Percentiles rank a stretch among this genome's conserved stretches.
phyloP scores from a whole-genome alignment of 2,113 vertebrate species.

The Kryptolebias marmoratus region DNA sequence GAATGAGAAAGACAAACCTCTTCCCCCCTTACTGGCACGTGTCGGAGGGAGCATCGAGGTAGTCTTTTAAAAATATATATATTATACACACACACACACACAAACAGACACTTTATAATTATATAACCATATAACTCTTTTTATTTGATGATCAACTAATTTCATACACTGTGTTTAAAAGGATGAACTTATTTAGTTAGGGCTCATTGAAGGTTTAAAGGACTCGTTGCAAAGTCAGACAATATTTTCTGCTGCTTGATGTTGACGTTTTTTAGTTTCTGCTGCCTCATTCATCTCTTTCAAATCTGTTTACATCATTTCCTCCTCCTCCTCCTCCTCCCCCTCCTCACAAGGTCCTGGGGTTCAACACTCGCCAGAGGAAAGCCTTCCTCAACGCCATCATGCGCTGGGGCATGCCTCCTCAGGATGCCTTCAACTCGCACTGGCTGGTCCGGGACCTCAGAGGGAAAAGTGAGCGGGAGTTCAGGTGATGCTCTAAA shows the following conservation, averaged over 20 bases:
- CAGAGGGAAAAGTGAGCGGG: constrained; percentile 95
- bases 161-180: too few species aligned
- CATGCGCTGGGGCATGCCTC: constrained; percentile 99
- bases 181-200: too few species aligned
- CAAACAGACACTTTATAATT: too few species aligned
- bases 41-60: constrained; percentile 98
- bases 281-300: not conserved
- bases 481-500: constrained; percentile 87
- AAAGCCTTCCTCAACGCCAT: constrained; percentile 98
- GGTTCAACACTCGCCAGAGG: constrained; percentile 95
- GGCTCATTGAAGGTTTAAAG: too few species aligned
- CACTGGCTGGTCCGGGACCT: constrained; percentile 97
- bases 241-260: not conserved
- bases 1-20: constrained; percentile 93
- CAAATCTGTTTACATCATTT: not conserved
- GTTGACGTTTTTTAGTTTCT: not conserved
- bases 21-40: constrained; percentile 93
- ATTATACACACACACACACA: too few species aligned
- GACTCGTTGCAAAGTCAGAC: too few species aligned
- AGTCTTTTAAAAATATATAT: constrained; percentile 4
- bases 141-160: too few species aligned
- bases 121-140: too few species aligned
- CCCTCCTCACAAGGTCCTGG: constrained; percentile 85
- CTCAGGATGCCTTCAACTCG: constrained; percentile 98
- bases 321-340: not conserved